Base-by-base conservation (phyloP, 2,113 vertebrate genomes). In the Callopanchax toddi region DNA sequence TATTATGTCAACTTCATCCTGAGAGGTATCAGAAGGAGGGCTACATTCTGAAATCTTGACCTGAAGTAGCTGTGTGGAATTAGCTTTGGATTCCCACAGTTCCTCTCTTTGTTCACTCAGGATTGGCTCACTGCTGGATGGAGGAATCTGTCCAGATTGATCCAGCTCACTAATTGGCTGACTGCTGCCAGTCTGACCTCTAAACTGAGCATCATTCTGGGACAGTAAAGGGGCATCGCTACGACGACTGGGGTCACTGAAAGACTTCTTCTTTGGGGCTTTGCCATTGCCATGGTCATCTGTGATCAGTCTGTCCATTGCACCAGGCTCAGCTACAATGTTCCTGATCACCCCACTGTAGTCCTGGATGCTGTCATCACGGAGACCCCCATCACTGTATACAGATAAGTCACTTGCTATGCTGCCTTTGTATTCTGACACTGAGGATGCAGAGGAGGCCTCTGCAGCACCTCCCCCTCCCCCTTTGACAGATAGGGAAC, bases 201-300 rank as follows among this genome's bases (percentile, higher is more conserved):
- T 91, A 0, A 92, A 91, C 52, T 83, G 88, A 0, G 93, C 55
- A 0, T 89, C 74, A 0, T 75, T 77, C 23, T 79, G 78, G 42
- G 76, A 71, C 10, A 82, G 77, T 26, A 87, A 65, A 52, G 72
- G 54, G 11, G 59, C 59, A 23, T 97, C 93, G 0, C 96, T 81
- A 0, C 96, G 94, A 18, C 97, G 94, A 86, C 97, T 99, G n/a
- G 97, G 97, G 71, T 98, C 97, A 0, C 97, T 99, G 80, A 99
- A 91, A 0, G 97, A 99, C 79, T 99, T 99, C 90, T 99, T 99
- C 90, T 98, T 99, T 51, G 95, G 93, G 52, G 92, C 91, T 89
- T 98, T 98, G 25, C 95, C 93, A 0, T 94, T 94, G 55, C 81
- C 84, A 21, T 96, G 94, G 64, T 97, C 96, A 0, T 97, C 97